Conservation (phyloP, 2,888 invertebrate genomes). For the Thecocarcelia acutangulata region DNA sequence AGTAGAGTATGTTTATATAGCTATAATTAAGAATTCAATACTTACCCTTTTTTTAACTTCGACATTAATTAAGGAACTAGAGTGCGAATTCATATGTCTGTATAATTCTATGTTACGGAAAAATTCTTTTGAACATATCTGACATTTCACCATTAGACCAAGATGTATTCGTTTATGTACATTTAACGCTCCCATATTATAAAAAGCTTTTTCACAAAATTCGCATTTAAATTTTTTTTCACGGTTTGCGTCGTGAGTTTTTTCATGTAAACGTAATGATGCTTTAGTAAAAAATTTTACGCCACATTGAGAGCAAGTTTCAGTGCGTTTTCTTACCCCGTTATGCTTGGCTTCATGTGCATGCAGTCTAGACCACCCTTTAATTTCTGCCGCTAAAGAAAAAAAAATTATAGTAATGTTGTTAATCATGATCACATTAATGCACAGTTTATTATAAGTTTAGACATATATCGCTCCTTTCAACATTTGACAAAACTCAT, state of each 20-base stretch:
- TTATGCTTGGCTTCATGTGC: constrained; percentile 65
- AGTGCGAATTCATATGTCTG: constrained; percentile 13
- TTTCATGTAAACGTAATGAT: constrained; percentile 64
- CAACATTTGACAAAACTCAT: no score
- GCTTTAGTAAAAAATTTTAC: constrained; percentile 41
- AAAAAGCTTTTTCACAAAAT: constrained; percentile 69
- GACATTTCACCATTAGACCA: constrained; percentile 52
- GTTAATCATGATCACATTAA: no score
- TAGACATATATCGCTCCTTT: no score
- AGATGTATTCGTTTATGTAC: constrained; percentile 66
- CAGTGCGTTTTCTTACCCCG: constrained; percentile 61
- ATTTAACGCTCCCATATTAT: constrained; percentile 69
- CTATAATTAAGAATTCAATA: no score
- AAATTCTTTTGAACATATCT: constrained; percentile 51
- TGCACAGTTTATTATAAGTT: no score
- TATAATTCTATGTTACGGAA: constrained; percentile 49
- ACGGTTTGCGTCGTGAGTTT: constrained; percentile 69
- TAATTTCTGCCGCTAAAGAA: not conserved
- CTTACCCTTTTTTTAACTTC: no score
- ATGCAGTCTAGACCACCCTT: constrained; percentile 35
- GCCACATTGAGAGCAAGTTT: constrained; percentile 46
- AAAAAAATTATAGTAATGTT: no score
- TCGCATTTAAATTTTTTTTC: constrained; percentile 64
- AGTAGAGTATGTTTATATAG: no score
- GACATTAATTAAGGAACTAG: no score